A percentile compares a stretch with the other conserved stretches of the same genome.
These are phyloP conservation scores for Pollachius pollachius DNA, from an alignment of 2,113 vertebrate genomes.

Conservation along the genomic window DNA sequence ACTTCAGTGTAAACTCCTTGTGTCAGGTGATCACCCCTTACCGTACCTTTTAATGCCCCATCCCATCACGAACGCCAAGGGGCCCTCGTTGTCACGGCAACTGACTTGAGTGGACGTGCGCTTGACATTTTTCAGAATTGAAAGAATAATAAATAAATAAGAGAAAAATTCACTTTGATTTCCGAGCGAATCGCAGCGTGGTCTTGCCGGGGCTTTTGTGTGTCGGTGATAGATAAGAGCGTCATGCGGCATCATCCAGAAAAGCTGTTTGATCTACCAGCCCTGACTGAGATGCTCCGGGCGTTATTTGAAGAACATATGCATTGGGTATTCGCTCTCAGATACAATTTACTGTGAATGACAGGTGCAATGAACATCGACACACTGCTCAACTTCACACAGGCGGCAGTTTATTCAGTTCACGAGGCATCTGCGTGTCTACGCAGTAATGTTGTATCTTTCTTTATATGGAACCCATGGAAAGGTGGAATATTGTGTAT, in stretches of 20 bases:
- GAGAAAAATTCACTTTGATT: conserved; percentile 39
- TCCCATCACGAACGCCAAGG: conserved; percentile 31
- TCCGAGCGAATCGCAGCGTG: background rate
- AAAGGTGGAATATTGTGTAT: no score
- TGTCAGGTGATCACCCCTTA: conserved; percentile 36
- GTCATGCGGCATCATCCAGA: conserved; percentile 16
- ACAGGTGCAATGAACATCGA: no score
- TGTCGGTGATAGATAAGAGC: conserved; percentile 42
- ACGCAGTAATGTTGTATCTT: no score
- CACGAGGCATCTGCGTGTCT: no score
- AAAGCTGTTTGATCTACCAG: conserved; percentile 18
- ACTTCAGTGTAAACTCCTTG: background rate
- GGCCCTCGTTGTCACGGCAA: conserved; percentile 60
- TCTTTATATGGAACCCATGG: no score
- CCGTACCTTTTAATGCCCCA: conserved; percentile 29
- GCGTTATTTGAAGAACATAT: no score
- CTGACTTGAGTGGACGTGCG: conserved; percentile 29
- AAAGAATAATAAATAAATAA: conserved; percentile 7
- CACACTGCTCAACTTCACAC: no score
- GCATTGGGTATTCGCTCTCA: no score
- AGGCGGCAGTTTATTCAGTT: no score
- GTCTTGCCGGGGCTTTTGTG: conserved; percentile 38
- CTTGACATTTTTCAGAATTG: conserved; percentile 58
- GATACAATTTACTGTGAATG: no score
- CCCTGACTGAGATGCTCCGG: background rate